Evolutionary conservation across 2,797 vertebrate genomes (phyloP).

Genomic region (Pipistrellus pipistrellus): DNA sequence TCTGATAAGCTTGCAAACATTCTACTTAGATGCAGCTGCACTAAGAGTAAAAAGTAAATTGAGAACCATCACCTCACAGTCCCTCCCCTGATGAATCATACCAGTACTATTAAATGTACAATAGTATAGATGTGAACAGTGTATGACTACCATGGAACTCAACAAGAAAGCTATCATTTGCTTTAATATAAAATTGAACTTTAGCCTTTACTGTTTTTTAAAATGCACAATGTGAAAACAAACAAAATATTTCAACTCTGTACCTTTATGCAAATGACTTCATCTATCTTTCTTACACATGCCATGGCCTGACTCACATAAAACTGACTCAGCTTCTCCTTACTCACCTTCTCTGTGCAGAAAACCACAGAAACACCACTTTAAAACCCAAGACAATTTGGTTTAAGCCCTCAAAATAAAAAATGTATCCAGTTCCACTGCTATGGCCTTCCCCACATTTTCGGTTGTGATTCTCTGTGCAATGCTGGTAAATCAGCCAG

Average conservation of each 20-base stretch:
- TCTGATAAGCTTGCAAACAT: constrained; percentile 83
- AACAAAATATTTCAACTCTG: constrained; percentile 72
- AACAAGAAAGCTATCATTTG: constrained; percentile 70
- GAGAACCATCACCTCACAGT: constrained; percentile 79
- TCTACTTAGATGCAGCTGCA: constrained; percentile 78
- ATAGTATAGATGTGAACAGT: constrained; percentile 68
- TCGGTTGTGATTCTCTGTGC: constrained; percentile 72
- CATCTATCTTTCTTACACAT: constrained; percentile 74
- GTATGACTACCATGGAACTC: constrained; percentile 57
- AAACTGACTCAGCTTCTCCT: constrained; percentile 23
- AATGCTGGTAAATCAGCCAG: constrained; percentile 74
- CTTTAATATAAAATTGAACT: constrained; percentile 74
- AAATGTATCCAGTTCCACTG: constrained; percentile 1
- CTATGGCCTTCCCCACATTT: constrained; percentile 7
- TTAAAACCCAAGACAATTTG: constrained; percentile 53
- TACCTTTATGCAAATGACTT: constrained; percentile 85
- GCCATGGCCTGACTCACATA: constrained; percentile 46
- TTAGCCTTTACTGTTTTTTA: constrained; percentile 64
- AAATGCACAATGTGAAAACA: not conserved
- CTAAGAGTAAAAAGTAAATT: constrained; percentile 82
- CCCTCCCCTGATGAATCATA: constrained; percentile 60
- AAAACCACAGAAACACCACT: constrained; percentile 61
- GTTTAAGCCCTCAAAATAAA: constrained; percentile 65
- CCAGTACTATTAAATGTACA: constrained; percentile 78
- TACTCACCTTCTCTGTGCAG: constrained; percentile 53